Conservation (phyloP, 1,140 invertebrate genomes). For the Drosophila aff. region DNA sequence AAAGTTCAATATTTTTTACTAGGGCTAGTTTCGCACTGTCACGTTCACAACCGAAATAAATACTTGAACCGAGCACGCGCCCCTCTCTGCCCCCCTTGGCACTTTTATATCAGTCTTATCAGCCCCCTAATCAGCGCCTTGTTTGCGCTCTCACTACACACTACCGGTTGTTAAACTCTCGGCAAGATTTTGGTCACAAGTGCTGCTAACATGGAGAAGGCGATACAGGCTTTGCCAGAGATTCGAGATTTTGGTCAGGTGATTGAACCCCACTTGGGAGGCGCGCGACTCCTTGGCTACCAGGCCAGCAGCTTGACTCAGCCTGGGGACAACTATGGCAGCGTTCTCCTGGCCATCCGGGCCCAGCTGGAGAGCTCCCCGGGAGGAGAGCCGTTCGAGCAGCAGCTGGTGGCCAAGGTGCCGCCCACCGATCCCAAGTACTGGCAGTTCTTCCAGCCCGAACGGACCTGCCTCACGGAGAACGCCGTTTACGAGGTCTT, state of each 20-base stretch:
- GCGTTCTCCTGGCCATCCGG: conserved; percentile 85
- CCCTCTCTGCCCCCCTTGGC: background rate
- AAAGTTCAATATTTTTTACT: conserved; percentile 70
- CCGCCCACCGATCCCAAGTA: conserved; percentile 86
- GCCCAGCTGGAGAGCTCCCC: conserved; percentile 26
- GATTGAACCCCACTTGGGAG: conserved; percentile 52
- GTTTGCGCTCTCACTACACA: background rate
- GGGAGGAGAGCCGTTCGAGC: conserved; percentile 10
- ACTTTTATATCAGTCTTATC: conserved; percentile 27
- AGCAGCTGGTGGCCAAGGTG: conserved; percentile 86
- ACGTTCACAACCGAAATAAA: conserved; percentile 4
- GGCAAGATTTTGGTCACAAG: conserved; percentile 13
- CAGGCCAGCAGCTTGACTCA: conserved; percentile 82
- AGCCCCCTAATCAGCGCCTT: conserved; percentile 15
- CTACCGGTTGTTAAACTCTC: background rate
- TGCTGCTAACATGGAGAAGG: conserved; percentile 34
- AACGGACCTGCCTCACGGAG: conserved; percentile 87
- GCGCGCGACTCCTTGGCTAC: conserved; percentile 40
- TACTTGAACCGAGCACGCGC: background rate
- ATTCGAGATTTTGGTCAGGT: conserved; percentile 54
- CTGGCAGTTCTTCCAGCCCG: conserved; percentile 86
- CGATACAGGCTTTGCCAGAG: conserved; percentile 37
- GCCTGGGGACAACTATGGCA: conserved; percentile 88
- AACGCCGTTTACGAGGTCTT: conserved; percentile 86
- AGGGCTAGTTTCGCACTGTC: background rate